Percentiles rank a stretch among this genome's conserved stretches.
Evolutionary conservation across 2,113 vertebrate species (phyloP).

Genomic region (Bettongia penicillata): DNA sequence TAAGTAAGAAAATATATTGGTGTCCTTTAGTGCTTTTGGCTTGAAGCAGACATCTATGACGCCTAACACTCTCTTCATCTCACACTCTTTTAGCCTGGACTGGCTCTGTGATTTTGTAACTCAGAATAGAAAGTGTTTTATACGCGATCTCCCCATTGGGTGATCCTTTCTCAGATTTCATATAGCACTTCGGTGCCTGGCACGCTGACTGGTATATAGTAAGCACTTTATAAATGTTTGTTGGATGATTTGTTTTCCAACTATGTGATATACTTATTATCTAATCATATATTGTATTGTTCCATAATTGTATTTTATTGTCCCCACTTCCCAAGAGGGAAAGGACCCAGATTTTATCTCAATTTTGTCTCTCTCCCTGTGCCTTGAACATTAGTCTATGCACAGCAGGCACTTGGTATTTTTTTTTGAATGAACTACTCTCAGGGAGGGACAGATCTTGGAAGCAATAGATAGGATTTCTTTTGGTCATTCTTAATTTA

Average conservation of each 20-base stretch:
- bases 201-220: background rate
- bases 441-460: background rate
- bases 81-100: background rate
- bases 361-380: background rate
- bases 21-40: background rate
- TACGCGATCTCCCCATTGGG: background rate
- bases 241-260: background rate
- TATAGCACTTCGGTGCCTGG: background rate
- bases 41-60: background rate
- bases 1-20: slow-evolving; percentile 17
- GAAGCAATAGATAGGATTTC: background rate
- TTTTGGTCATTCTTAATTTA: background rate
- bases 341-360: background rate
- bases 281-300: background rate
- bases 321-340: background rate
- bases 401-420: background rate
- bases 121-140: background rate
- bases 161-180: background rate
- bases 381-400: background rate
- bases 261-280: background rate
- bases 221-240: background rate
- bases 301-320: background rate
- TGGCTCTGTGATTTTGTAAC: background rate
- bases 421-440: background rate
- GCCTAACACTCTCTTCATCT: background rate